Evolutionary conservation across 2,113 vertebrate species (phyloP).

Genomic region (Thymallus thymallus): DNA sequence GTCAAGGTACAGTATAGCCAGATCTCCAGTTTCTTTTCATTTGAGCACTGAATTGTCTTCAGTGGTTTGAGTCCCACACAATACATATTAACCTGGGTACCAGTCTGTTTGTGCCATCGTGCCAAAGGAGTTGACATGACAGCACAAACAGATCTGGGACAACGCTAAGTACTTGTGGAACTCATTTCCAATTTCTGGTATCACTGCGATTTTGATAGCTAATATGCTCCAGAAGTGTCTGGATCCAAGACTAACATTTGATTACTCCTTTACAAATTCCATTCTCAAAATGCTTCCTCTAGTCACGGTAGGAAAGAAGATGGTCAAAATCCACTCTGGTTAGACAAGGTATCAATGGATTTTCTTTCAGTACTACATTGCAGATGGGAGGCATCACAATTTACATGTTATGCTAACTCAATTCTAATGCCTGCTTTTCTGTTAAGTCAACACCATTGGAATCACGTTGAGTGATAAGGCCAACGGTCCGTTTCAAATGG

Average conservation of each 20-base stretch:
- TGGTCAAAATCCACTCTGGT: constrained; percentile 76
- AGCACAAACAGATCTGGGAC: no score
- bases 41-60: background rate
- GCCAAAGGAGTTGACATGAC: no score
- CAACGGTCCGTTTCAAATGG: constrained; percentile 89
- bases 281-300: constrained; percentile 95
- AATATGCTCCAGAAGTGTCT: background rate
- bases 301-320: constrained; percentile 88
- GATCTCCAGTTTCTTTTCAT: constrained; percentile 60
- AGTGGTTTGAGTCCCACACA: background rate
- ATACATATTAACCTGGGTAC: background rate
- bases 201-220: background rate
- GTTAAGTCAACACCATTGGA: constrained; percentile 85
- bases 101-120: background rate
- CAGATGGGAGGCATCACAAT: no score
- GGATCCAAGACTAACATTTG: background rate
- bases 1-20: constrained; percentile 92
- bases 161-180: no score
- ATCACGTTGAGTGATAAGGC: constrained; percentile 90
- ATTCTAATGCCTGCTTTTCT: background rate
- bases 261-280: constrained; percentile 79
- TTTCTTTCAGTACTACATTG: background rate
- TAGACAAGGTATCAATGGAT: constrained; percentile 82
- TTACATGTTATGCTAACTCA: no score
- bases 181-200: no score